Conservation (phyloP, 2,797 vertebrate genomes). For the Coregonus sp. region DNA sequence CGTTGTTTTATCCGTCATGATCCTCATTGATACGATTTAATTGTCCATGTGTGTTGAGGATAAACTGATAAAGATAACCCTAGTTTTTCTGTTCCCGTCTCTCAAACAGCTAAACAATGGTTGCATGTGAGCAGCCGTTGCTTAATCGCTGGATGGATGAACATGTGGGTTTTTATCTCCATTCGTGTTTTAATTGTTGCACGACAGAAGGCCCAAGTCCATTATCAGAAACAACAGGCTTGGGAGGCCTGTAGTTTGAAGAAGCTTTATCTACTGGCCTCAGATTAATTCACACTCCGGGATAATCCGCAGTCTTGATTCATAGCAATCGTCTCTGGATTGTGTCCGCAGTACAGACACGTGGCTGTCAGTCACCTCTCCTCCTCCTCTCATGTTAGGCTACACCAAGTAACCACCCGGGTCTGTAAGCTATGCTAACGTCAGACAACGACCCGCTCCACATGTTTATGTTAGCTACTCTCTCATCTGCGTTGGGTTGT, state of each 20-base stretch:
- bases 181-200: conserved; percentile 8
- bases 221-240: conserved; percentile 25
- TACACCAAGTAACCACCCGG: not conserved
- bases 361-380: conserved; percentile 13
- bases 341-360: conserved; percentile 14
- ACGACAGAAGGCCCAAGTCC: conserved; percentile 3
- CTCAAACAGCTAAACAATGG: not conserved
- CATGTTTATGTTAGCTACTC: not conserved
- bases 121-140: not conserved
- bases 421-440: not conserved
- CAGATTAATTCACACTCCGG: conserved; percentile 61
- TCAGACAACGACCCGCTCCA: not conserved
- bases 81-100: not conserved
- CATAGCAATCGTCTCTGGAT: conserved; percentile 47
- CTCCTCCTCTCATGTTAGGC: conserved; percentile 26
- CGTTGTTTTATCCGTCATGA: not conserved
- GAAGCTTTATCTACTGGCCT: conserved; percentile 50
- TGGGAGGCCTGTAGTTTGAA: conserved; percentile 17
- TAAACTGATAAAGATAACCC: not conserved
- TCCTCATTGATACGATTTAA: not conserved
- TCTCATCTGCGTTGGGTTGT: not conserved
- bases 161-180: not conserved
- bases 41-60: not conserved
- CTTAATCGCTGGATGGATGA: not conserved
- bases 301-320: conserved; percentile 64